Percentiles rank a stretch among this genome's conserved stretches.
phyloP scores from a whole-genome alignment of 64 coral and sea anemone species.

The Orbicella faveolata region DNA sequence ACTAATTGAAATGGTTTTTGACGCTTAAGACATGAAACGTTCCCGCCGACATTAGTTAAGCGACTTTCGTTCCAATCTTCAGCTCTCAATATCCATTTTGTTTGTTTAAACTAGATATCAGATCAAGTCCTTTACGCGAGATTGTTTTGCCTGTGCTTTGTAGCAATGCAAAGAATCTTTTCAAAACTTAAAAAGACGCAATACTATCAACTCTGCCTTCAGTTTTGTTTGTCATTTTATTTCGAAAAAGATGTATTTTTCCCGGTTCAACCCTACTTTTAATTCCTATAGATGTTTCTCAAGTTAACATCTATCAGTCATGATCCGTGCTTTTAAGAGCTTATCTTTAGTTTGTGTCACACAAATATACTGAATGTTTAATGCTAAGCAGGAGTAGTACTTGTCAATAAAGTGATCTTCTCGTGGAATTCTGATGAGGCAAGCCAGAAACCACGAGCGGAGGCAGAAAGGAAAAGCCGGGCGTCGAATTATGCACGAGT shows the following conservation, averaged over 20 bases:
- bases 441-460: background rate
- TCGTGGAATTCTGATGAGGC: background rate
- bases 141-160: background rate
- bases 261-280: too few species aligned
- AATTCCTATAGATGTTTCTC: background rate
- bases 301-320: background rate
- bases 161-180: too few species aligned
- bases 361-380: too few species aligned
- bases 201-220: too few species aligned
- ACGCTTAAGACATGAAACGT: background rate
- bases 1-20: background rate
- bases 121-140: background rate
- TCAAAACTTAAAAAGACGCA: background rate
- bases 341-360: slow-evolving; percentile 27
- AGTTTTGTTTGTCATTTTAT: too few species aligned
- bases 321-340: slow-evolving; percentile 14
- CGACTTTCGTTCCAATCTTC: background rate
- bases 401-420: background rate
- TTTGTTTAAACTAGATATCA: slow-evolving; percentile 15
- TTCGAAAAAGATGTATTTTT: too few species aligned
- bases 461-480: background rate
- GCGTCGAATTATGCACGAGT: background rate
- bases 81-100: background rate
- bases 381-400: background rate
- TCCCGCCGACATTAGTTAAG: background rate